Percentiles rank a stretch among this genome's conserved stretches.
Conservation (phyloP, 2,888 invertebrate genomes). For the Xanthorhoe designata region DNA sequence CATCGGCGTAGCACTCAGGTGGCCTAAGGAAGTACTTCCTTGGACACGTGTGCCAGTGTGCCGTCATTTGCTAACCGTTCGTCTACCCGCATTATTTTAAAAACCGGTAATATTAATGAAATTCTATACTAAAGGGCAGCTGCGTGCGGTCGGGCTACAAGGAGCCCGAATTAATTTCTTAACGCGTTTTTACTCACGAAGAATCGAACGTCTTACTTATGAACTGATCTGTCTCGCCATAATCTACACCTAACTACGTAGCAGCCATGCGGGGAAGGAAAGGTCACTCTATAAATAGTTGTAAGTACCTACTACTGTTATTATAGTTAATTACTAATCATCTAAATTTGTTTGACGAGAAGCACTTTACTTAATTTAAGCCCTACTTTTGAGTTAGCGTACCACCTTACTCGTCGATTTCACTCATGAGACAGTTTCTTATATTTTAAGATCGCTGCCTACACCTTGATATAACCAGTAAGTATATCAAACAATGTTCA, state of each 20-base stretch:
- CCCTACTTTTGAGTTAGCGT: too few species aligned
- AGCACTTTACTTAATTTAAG: too few species aligned
- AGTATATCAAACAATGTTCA: too few species aligned
- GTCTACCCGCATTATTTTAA: slow-evolving; percentile 78
- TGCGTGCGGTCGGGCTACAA: slow-evolving; percentile 66
- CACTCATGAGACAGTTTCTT: too few species aligned
- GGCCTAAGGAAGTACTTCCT: slow-evolving; percentile 69
- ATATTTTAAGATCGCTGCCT: too few species aligned
- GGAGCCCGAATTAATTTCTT: slow-evolving; percentile 65
- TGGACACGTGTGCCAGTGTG: slow-evolving; percentile 74
- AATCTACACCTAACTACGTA: slow-evolving; percentile 1
- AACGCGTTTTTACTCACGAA: slow-evolving; percentile 54
- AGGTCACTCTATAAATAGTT: slow-evolving; percentile 28
- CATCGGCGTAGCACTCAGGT: slow-evolving; percentile 65
- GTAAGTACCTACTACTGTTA: neutral
- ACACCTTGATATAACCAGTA: too few species aligned
- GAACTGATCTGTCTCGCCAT: slow-evolving; percentile 24
- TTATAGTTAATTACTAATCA: too few species aligned
- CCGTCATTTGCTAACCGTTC: slow-evolving; percentile 66
- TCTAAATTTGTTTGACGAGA: too few species aligned
- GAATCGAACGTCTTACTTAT: slow-evolving; percentile 33
- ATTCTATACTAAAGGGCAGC: slow-evolving; percentile 79
- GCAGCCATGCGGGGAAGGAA: slow-evolving; percentile 6
- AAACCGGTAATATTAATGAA: slow-evolving; percentile 81
- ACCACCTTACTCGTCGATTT: too few species aligned